phyloP scores from a whole-genome alignment of 2,888 invertebrate species.

The Empis livida region DNA sequence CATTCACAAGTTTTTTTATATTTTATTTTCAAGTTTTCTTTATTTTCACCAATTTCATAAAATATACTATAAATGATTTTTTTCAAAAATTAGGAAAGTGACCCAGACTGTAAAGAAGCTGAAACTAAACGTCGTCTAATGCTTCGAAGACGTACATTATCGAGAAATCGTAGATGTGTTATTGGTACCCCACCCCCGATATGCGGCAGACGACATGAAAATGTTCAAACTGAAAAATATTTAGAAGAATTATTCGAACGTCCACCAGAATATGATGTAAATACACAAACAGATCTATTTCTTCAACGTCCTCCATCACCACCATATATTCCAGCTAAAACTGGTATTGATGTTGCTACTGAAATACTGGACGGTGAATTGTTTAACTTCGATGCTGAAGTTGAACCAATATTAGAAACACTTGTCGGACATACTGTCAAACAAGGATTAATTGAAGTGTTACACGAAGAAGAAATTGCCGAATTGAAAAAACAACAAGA shows the following conservation, averaged over 20 bases:
- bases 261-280: slow-evolving; percentile 61
- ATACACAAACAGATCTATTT: slow-evolving; percentile 80
- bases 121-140: slow-evolving; percentile 53
- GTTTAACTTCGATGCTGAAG: slow-evolving; percentile 86
- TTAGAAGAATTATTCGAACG: slow-evolving; percentile 73
- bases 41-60: no score
- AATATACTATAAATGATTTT: no score
- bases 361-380: slow-evolving; percentile 88
- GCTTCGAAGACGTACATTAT: slow-evolving; percentile 49
- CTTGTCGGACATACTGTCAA: slow-evolving; percentile 82
- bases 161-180: slow-evolving; percentile 41
- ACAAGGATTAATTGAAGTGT: slow-evolving; percentile 76
- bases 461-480: slow-evolving; percentile 85
- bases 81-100: no score
- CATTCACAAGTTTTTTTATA: no score
- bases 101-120: slow-evolving; percentile 19
- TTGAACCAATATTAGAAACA: slow-evolving; percentile 77
- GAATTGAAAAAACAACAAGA: slow-evolving; percentile 57
- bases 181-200: slow-evolving; percentile 41
- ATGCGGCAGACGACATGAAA: slow-evolving; percentile 70
- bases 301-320: slow-evolving; percentile 72
- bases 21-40: no score
- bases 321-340: slow-evolving; percentile 61
- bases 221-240: slow-evolving; percentile 80
- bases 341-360: slow-evolving; percentile 67